Evolutionary conservation across 2,113 vertebrate species (phyloP), one percentile per base, ranked within the genome.

Genomic region (Anolis sagrei): DNA sequence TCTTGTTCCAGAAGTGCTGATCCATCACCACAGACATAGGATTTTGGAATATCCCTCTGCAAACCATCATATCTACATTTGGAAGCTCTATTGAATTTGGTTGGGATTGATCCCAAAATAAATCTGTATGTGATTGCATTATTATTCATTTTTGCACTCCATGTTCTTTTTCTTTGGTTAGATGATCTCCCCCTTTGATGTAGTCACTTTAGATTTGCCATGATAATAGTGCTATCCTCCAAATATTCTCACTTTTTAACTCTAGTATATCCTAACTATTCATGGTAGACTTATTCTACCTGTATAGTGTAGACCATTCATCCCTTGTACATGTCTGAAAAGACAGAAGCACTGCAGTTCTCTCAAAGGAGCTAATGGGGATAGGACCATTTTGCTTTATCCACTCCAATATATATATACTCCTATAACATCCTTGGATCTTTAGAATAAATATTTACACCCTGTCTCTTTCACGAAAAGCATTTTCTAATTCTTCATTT

Each of bases 221-320:
- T 48, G 39, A 27, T 75, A 75, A 75, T 44, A 21, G 6, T 44
- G 23, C 11, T 25, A 4, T 58, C 16, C 14, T 58, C 54, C 54
- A 7, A 69, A 83, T 18, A 66, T 70, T 36, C 36, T 77, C 86
- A 69, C 79, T 21, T 76, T 83, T 77, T 64, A 1, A 14, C 2
- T 92, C 88, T 81, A 80, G 9, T 82, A 89, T n/a, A 44, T 83
- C 62, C 76, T 80, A 89, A 85, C 77, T 62, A 86, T 90, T 76
- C 85, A 81, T 86, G 89, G 48, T n/a, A 66, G 64, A 80, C 29
- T 77, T 87, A 72, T 21, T 64, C 64, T 68, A 8, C n/a, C n/a
- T 68, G 64, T 68, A 68, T 54, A 64, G n/a, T 14, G 70, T 29
- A 34, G 85, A 82, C 79, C 72, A 84, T 90, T 19, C 0, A 86